Conservation (phyloP, 2,113 vertebrate genomes). For the Prionailurus bengalensis region DNA sequence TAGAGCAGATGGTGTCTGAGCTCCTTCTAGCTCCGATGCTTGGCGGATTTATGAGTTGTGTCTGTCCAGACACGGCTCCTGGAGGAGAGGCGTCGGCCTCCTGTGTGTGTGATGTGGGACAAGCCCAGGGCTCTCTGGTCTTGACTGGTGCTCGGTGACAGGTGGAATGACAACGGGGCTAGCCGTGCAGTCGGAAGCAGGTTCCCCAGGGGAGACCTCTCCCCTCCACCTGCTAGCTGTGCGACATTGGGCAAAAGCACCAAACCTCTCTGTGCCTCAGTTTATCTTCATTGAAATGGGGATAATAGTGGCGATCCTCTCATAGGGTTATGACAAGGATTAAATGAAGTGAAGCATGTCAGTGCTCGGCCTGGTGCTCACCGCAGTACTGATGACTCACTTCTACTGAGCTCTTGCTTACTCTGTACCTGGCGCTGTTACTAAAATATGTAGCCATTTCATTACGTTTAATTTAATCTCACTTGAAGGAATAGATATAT, state of each 20-base stretch:
- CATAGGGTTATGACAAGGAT: neutral
- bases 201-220: too few species aligned
- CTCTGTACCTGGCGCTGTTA: neutral
- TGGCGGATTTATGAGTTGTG: neutral
- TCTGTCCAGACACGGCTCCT: neutral
- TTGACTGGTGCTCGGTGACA: neutral
- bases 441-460: neutral
- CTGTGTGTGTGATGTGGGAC: neutral
- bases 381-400: neutral
- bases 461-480: neutral
- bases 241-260: neutral
- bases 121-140: neutral
- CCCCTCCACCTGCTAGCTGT: neutral
- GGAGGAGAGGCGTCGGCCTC: neutral
- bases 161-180: neutral
- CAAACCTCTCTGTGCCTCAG: neutral
- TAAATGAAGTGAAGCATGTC: neutral
- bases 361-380: neutral
- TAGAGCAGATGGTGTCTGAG: neutral
- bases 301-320: neutral
- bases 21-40: neutral
- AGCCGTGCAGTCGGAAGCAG: neutral
- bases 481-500: neutral
- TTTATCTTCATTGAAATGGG: neutral
- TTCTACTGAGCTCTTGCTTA: neutral